Percentiles rank a stretch among this genome's conserved stretches.
These are phyloP conservation scores for Cabera pusaria DNA, from an alignment of 2,888 invertebrate genomes.

Conservation along the genomic window DNA sequence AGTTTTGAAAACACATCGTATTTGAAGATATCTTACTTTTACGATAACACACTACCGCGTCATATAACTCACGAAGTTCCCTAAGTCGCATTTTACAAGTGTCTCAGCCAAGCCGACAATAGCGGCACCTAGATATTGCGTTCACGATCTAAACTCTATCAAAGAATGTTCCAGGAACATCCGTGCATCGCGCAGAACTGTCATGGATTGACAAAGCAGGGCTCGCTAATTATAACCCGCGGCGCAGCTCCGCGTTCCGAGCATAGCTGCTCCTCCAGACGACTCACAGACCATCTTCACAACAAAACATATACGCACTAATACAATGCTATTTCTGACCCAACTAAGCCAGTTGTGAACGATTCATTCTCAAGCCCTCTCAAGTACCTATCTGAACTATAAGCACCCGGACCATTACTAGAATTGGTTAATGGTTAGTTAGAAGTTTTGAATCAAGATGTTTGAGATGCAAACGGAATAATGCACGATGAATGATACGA, in stretches of 20 bases:
- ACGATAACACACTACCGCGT: no score
- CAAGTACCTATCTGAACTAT: slow-evolving; percentile 21
- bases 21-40: no score
- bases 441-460: slow-evolving; percentile 2
- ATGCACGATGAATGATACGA: slow-evolving; percentile 23
- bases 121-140: slow-evolving; percentile 4
- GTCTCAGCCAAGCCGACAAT: no score
- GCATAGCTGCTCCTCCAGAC: slow-evolving; percentile 46
- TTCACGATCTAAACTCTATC: slow-evolving; percentile 9
- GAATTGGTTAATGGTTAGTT: slow-evolving; percentile 26
- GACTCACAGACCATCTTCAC: slow-evolving; percentile 27
- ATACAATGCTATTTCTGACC: slow-evolving; percentile 42
- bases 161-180: slow-evolving; percentile 46
- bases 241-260: slow-evolving; percentile 54
- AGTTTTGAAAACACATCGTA: no score
- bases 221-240: slow-evolving; percentile 60
- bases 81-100: no score
- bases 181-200: slow-evolving; percentile 37
- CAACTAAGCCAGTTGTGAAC: slow-evolving; percentile 36
- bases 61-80: no score
- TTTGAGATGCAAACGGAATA: slow-evolving; percentile 2
- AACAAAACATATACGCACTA: slow-evolving; percentile 41
- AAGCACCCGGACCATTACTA: slow-evolving; percentile 18
- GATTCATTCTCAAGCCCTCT: slow-evolving; percentile 38
- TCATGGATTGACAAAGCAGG: slow-evolving; percentile 49